These are phyloP conservation scores for Drosophila colorata DNA, from an alignment of 2,888 invertebrate species.

Conservation along the genomic window DNA sequence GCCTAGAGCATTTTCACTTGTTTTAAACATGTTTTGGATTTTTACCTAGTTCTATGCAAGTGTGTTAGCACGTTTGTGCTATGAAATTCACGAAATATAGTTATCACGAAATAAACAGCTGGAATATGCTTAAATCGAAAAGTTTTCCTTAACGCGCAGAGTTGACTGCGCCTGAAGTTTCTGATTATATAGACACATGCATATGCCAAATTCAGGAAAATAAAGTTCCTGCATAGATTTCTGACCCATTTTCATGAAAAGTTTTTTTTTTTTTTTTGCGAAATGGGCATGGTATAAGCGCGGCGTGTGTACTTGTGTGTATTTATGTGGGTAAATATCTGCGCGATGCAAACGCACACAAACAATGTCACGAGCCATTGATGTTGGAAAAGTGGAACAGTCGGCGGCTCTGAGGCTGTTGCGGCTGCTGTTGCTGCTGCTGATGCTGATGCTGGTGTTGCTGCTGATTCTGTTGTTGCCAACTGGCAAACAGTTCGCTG, in stretches of 20 bases:
- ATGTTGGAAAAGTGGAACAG: slow-evolving; percentile 76
- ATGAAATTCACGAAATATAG: slow-evolving; percentile 9
- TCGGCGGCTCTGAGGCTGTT: slow-evolving; percentile 53
- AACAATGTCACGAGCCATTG: slow-evolving; percentile 82
- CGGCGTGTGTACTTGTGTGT: neutral
- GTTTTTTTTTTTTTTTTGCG: neutral
- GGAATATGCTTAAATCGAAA: slow-evolving; percentile 13
- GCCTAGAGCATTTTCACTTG: neutral
- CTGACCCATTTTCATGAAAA: slow-evolving; percentile 17
- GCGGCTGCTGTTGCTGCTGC: slow-evolving; percentile 10
- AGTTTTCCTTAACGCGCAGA: slow-evolving; percentile 7
- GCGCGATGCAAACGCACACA: slow-evolving; percentile 41
- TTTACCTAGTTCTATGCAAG: slow-evolving; percentile 10
- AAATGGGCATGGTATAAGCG: slow-evolving; percentile 33
- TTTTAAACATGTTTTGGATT: slow-evolving; percentile 31
- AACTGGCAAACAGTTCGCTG: slow-evolving; percentile 75
- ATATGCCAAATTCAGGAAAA: neutral
- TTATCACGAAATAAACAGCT: slow-evolving; percentile 14
- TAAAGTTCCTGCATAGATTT: slow-evolving; percentile 8
- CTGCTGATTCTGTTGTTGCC: slow-evolving; percentile 61
- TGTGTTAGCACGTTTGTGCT: slow-evolving; percentile 30
- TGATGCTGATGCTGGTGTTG: slow-evolving; percentile 21
- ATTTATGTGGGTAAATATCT: slow-evolving; percentile 12
- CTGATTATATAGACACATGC: too few species aligned
- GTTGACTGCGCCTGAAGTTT: slow-evolving; percentile 6